Evolutionary conservation across 2,113 vertebrate species (phyloP).

Genomic region (Mionectes macconnelli): DNA sequence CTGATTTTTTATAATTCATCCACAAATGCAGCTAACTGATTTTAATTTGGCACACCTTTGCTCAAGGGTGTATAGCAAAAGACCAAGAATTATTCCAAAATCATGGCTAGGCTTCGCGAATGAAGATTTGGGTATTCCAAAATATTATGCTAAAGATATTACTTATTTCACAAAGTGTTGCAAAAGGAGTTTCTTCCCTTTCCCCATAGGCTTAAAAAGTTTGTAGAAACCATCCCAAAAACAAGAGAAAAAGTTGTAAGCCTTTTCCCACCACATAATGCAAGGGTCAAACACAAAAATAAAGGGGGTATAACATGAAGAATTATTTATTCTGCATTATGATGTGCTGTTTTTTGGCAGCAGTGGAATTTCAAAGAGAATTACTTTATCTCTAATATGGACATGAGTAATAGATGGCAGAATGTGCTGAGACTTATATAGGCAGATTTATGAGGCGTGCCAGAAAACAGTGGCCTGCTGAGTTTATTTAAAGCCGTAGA

Average conservation of each 20-base stretch:
- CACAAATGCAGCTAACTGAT: not conserved
- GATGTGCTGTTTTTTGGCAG: conserved; percentile 45
- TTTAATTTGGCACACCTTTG: not conserved
- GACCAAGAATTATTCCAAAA: not conserved
- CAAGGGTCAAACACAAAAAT: not conserved
- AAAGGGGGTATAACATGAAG: not conserved
- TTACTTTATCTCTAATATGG: conserved; percentile 60
- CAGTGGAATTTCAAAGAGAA: conserved; percentile 44
- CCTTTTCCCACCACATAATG: not conserved
- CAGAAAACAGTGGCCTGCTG: conserved; percentile 18
- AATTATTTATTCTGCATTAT: conserved; percentile 44
- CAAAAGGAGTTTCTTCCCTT: not conserved
- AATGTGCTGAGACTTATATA: conserved; percentile 61
- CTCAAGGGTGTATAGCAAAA: not conserved
- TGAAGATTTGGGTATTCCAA: no score
- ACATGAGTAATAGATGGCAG: conserved; percentile 66
- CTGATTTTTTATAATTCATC: not conserved
- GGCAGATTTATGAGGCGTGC: conserved; percentile 64
- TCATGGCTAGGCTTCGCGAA: no score
- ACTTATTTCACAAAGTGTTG: not conserved
- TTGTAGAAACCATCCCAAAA: not conserved
- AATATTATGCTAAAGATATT: not conserved
- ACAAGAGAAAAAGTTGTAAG: not conserved
- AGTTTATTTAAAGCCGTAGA: conserved; percentile 54
- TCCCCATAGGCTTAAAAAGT: not conserved